Percentiles rank a stretch among this genome's conserved stretches.
Conservation (phyloP, 2,888 invertebrate genomes). For the Chromoteleia sp. region DNA sequence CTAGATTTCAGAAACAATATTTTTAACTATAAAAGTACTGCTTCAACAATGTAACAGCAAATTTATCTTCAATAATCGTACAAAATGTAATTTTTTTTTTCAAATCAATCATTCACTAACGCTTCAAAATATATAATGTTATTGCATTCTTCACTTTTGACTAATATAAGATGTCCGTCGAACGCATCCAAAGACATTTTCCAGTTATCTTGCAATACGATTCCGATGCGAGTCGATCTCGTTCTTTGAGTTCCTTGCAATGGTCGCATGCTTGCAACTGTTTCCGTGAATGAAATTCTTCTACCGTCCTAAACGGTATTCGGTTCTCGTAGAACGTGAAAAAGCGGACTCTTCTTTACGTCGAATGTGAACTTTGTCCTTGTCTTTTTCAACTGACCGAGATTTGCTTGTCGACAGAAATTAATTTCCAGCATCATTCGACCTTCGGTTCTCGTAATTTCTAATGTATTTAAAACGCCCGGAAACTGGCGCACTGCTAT, state of each 20-base stretch:
- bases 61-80: no score
- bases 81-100: neutral
- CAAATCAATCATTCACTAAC: neutral
- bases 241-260: conserved; percentile 47
- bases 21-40: no score
- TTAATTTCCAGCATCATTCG: conserved; percentile 8
- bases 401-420: conserved; percentile 3
- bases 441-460: no score
- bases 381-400: conserved; percentile 8
- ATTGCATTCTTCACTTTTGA: conserved; percentile 30
- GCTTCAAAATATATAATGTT: neutral
- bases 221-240: conserved; percentile 35
- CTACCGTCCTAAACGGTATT: conserved; percentile 33
- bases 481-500: no score
- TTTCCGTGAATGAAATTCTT: conserved; percentile 60
- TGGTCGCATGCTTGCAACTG: conserved; percentile 37
- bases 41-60: no score
- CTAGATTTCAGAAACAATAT: no score
- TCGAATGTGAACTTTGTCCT: no score
- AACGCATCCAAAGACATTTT: conserved; percentile 52
- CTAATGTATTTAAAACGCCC: no score
- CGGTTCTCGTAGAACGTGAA: conserved; percentile 17
- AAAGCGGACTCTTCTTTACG: no score
- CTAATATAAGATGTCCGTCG: conserved; percentile 48
- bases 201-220: conserved; percentile 35